Evolutionary conservation across 2,888 invertebrate genomes (phyloP), one percentile per base, ranked within the genome.

Genomic region (Nomada ruficornis): DNA sequence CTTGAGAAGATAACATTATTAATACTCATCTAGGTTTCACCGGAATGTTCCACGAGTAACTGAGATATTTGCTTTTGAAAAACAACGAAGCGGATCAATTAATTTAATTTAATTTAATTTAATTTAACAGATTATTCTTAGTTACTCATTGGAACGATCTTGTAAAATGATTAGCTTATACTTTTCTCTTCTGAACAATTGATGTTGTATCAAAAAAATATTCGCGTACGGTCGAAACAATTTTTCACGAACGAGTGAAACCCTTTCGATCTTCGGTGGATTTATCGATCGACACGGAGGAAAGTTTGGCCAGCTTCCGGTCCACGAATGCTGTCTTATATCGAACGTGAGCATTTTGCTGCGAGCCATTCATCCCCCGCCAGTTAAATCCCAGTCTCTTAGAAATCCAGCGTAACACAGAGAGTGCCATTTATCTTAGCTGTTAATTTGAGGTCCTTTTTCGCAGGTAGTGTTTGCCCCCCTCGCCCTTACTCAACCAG

Each of bases 301-400:
- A 29, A 82, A 54, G 44, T 62, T 75, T 84, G 74, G 86, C 80
- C 75, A 71, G 57, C 70, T 73, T 79, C 60, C 68, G 80, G 73
- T 36, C 47, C 70, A 54, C 68, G 79, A 85, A 86, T 85, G 85
- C 86, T 88, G 88, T 86, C 78, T 85, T 75, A 85, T 78, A 36
- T 57, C 82, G 85, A 82, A 89, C 93, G 93, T 86, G 93, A 92
- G 93, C 93, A 93, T 93, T 91, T 92, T 92, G 93, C 89, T 91
- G 88, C 92, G 91, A 90, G 83, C 85, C 88, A 88, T 88, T 65
- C 82, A 84, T 72, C 72, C 80, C 83, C 80, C 88, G 87, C 89
- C 89, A 89, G 85, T 90, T 74, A 82, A 85, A 82, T 85, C 88
- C 88, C 83, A 73, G 80, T 71, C 60, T 88, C 85, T 84, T 85